Evolutionary conservation across 1,140 invertebrate genomes (phyloP).

Genomic region (Ylistrum balloti): DNA sequence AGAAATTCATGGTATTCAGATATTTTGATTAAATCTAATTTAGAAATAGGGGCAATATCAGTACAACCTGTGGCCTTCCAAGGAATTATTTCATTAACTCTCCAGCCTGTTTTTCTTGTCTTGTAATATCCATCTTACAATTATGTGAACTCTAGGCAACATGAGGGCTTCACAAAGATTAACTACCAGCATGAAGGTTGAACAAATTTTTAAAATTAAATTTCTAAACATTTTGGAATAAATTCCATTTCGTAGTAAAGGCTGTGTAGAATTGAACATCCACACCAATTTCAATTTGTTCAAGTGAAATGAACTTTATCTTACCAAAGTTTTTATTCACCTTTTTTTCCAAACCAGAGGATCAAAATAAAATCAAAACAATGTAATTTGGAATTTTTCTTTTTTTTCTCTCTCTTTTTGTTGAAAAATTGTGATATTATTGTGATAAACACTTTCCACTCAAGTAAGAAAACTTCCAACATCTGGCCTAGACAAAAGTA

Average conservation of each 20-base stretch:
- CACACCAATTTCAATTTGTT: too few relatives aligned
- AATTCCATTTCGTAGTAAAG: too few relatives aligned
- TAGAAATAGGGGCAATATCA: background rate
- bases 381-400: too few relatives aligned
- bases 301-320: too few relatives aligned
- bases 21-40: background rate
- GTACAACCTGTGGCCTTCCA: background rate
- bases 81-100: background rate
- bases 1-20: background rate
- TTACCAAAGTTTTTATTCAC: background rate
- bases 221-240: background rate
- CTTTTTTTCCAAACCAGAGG: background rate
- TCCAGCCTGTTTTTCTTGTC: background rate
- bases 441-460: background rate
- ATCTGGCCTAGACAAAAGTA: background rate
- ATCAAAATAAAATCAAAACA: too few relatives aligned
- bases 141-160: background rate
- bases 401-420: background rate
- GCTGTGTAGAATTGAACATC: too few relatives aligned
- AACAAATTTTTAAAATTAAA: slow-evolving; percentile 13
- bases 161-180: background rate
- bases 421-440: background rate
- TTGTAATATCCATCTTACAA: background rate
- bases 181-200: slow-evolving; percentile 5
- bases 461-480: background rate